Percentiles rank a stretch among this genome's conserved stretches.
Conservation (phyloP, 2,888 invertebrate genomes). For the Rhaphigaster nebulosa region DNA sequence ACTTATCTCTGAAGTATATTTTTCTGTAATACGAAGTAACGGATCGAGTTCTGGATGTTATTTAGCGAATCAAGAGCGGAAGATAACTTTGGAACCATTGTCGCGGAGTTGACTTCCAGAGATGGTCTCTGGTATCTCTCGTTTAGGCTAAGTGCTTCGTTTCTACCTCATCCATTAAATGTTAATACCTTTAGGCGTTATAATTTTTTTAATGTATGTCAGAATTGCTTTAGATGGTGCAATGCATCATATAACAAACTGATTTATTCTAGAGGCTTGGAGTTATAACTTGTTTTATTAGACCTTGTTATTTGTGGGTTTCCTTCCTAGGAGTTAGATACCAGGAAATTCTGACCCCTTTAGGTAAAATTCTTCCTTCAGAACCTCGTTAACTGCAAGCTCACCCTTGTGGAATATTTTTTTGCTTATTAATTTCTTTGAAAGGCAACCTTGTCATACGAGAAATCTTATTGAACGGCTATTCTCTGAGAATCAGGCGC, state of each 20-base stretch:
- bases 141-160: too few species aligned
- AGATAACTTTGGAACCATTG: too few species aligned
- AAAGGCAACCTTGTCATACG: not conserved
- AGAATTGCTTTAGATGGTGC: too few species aligned
- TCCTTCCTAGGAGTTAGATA: not conserved
- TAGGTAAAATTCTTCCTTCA: not conserved
- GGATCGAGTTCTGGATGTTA: too few species aligned
- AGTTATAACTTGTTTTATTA: not conserved
- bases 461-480: too few species aligned
- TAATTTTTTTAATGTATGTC: not conserved
- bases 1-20: too few species aligned
- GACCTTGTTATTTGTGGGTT: not conserved
- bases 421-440: not conserved
- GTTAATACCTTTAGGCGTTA: not conserved
- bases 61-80: too few species aligned
- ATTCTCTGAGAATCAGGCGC: too few species aligned
- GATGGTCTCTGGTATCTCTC: too few species aligned
- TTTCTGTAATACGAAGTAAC: too few species aligned
- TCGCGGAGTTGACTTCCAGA: too few species aligned
- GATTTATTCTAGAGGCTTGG: not conserved
- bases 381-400: not conserved
- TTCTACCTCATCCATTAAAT: not conserved
- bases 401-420: not conserved
- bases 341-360: not conserved
- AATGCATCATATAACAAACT: not conserved